Evolutionary conservation across 2,888 invertebrate genomes (phyloP), one percentile per base, ranked within the genome.

Genomic region (Cetonia aurata): DNA sequence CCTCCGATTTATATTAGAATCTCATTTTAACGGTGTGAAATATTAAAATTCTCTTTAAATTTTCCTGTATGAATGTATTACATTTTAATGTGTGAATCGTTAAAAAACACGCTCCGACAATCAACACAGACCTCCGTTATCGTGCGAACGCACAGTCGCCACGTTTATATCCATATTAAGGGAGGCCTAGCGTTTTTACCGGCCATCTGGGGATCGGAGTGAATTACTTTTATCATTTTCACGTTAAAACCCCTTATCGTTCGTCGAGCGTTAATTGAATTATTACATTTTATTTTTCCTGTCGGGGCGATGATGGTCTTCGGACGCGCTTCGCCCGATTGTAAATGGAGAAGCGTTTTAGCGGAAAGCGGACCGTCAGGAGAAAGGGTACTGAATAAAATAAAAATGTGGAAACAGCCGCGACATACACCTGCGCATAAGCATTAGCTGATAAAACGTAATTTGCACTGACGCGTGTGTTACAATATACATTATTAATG

Each of bases 371-470:
- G 12, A 44, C 44, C 3, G 13, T 9, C 25, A 25, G 25, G n/a
- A 53, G 53, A 19, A 25, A 17, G 25, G 12, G n/a, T 31, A 19
- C n/a, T 53, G n/a, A 19, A 19, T 19, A n/a, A 25, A 25, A 25
- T 25, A 25, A 25, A 25, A 25, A 25, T 25, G 1, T 25, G 25
- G 25, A 25, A 25, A 25, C 25, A 4, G 1, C 25, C 1, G 4
- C 25, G 25, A 4, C n/a, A 25, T 12, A 31, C 70, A 70, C 70
- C 70, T 70, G 70, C 70, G 70, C 50, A 66, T 48, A 70, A 70
- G 65, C 70, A 66, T 70, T 66, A 60, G 44, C 70, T 70, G 70
- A 70, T 70, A 70, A 66, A 55, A 62, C n/a, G 70, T 70, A 70
- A 70, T 70, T 70, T 66, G 70, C 66, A 66, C 37, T 57, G 56